Conservation (phyloP, 2,797 vertebrate species). For the Paratrypauchen microcephalus region DNA sequence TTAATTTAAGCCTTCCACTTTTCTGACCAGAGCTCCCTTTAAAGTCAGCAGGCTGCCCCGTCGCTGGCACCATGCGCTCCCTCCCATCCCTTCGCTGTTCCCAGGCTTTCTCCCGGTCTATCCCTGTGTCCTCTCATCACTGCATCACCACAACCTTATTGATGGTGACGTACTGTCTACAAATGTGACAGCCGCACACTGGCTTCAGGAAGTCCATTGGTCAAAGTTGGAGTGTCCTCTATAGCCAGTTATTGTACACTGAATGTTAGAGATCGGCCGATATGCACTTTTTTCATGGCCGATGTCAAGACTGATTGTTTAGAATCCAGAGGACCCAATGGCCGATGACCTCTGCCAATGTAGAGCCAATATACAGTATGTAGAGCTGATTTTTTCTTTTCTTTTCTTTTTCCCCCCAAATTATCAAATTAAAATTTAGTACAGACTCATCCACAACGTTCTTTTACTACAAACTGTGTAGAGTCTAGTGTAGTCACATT, state of each 20-base stretch:
- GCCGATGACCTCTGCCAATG: too few relatives aligned
- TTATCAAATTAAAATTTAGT: too few relatives aligned
- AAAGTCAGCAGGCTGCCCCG: conserved; percentile 67
- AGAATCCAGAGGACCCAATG: too few relatives aligned
- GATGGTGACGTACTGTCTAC: conserved; percentile 78
- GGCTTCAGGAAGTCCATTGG: conserved; percentile 43
- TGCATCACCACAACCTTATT: conserved; percentile 68
- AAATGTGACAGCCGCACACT: conserved; percentile 59
- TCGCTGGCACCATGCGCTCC: conserved; percentile 59
- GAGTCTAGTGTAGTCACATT: too few relatives aligned
- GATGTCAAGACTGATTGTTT: too few relatives aligned
- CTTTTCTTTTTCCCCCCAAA: too few relatives aligned
- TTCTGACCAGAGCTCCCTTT: conserved; percentile 79
- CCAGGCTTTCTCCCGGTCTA: conserved; percentile 61
- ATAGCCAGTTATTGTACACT: background rate
- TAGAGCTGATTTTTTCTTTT: too few relatives aligned
- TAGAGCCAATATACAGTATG: too few relatives aligned
- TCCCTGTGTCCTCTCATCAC: conserved; percentile 75
- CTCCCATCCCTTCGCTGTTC: conserved; percentile 53
- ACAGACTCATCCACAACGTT: too few relatives aligned
- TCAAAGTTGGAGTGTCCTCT: conserved; percentile 45
- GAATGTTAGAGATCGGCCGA: background rate
- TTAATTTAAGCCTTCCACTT: conserved; percentile 83
- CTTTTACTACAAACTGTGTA: too few relatives aligned
- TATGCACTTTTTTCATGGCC: too few relatives aligned